Conservation (phyloP, 2,797 vertebrate genomes). For the Sebastes cheni region DNA sequence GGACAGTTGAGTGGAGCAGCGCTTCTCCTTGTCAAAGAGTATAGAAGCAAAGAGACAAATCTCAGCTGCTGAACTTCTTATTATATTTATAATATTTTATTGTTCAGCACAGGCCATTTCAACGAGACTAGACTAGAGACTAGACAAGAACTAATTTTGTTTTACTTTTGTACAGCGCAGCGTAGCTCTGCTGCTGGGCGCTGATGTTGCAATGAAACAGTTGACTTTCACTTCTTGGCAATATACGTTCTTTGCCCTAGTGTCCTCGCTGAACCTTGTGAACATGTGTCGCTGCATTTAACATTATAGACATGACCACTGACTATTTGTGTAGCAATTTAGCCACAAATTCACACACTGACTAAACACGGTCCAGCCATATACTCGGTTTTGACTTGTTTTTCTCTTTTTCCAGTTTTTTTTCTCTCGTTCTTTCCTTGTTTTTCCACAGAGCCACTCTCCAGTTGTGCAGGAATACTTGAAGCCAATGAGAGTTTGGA, state of each 20-base stretch:
- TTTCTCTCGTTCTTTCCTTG: background rate
- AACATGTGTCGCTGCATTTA: background rate
- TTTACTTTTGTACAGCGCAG: background rate
- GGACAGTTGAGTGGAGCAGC: background rate
- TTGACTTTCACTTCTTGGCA: background rate
- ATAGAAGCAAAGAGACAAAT: no score
- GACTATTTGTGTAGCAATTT: background rate
- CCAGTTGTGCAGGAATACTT: background rate
- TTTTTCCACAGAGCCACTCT: background rate
- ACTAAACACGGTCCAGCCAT: background rate
- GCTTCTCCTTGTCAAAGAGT: background rate
- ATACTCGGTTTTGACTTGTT: background rate
- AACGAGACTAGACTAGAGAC: background rate
- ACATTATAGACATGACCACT: background rate
- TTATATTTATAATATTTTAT: background rate
- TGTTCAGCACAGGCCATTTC: background rate
- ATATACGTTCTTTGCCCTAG: background rate
- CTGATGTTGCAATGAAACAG: background rate
- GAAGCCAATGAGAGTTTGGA: slow-evolving; percentile 34
- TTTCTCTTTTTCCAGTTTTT: background rate
- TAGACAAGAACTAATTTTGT: background rate
- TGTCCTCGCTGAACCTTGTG: background rate
- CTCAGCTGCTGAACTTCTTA: no score
- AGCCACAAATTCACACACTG: background rate
- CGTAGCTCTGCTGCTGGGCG: background rate